Evolutionary conservation across 2,797 vertebrate species (phyloP).

Genomic region (Sebastes nivosus): DNA sequence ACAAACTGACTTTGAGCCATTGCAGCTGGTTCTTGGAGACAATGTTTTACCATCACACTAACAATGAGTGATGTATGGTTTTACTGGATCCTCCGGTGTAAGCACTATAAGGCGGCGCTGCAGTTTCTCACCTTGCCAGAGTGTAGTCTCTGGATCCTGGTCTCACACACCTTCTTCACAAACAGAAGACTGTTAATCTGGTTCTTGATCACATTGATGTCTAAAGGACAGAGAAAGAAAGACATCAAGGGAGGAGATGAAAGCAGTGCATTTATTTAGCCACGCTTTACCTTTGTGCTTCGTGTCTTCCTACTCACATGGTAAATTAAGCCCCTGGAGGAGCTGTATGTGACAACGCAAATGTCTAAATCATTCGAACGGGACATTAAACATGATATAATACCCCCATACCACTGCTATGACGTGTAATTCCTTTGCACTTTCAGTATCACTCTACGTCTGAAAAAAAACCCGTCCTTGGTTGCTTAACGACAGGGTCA

Average conservation of each 20-base stretch:
- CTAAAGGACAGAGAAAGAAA: constrained; percentile 71
- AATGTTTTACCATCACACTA: background rate
- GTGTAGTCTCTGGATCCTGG: constrained; percentile 95
- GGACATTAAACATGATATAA: background rate
- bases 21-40: background rate
- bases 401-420: too few relatives aligned
- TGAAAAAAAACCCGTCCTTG: too few relatives aligned
- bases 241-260: background rate
- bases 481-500: too few relatives aligned
- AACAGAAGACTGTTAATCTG: constrained; percentile 99
- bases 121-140: constrained; percentile 93
- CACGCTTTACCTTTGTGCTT: background rate
- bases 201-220: constrained; percentile 99
- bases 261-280: background rate
- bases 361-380: background rate
- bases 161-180: constrained; percentile 99
- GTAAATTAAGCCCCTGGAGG: background rate
- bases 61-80: background rate
- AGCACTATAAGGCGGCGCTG: background rate
- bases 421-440: too few relatives aligned
- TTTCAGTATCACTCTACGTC: too few relatives aligned
- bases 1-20: constrained; percentile 1
- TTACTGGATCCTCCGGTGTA: background rate
- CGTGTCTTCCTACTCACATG: background rate
- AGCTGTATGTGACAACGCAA: background rate